These are phyloP conservation scores for Archegozetes longisetosus DNA, from an alignment of 1,140 invertebrate genomes.

Conservation along the genomic window DNA sequence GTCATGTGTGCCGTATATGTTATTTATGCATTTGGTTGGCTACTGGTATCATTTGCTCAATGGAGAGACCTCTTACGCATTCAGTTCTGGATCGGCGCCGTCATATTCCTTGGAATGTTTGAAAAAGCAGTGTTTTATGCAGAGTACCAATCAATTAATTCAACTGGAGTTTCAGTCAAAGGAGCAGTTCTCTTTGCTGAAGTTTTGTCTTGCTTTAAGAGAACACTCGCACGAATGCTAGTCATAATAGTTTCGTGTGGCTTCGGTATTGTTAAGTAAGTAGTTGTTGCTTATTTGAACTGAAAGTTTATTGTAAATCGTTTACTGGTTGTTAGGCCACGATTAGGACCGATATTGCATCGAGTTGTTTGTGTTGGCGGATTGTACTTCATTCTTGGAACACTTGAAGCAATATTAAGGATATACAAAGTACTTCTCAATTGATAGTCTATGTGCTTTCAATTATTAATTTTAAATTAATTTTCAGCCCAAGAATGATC, in stretches of 20 bases:
- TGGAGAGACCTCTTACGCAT: slow-evolving; percentile 81
- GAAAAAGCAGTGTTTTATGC: slow-evolving; percentile 72
- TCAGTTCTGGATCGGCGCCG: slow-evolving; percentile 86
- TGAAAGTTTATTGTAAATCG: not conserved
- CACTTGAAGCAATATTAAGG: slow-evolving; percentile 60
- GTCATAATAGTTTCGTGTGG: slow-evolving; percentile 84
- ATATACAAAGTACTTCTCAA: slow-evolving; percentile 37
- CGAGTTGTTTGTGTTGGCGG: slow-evolving; percentile 62
- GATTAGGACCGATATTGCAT: slow-evolving; percentile 66
- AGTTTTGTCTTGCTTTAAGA: slow-evolving; percentile 69
- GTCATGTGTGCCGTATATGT: slow-evolving; percentile 76
- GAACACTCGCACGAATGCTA: slow-evolving; percentile 73
- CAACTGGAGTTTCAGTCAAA: slow-evolving; percentile 42
- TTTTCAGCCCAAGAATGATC: slow-evolving; percentile 42
- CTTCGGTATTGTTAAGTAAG: slow-evolving; percentile 86
- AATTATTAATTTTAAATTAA: slow-evolving; percentile 11
- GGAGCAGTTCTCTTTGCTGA: slow-evolving; percentile 62
- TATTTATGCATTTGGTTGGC: slow-evolving; percentile 61
- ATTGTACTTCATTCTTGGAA: slow-evolving; percentile 64
- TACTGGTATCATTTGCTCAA: slow-evolving; percentile 60
- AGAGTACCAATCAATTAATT: slow-evolving; percentile 63
- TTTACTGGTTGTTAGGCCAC: slow-evolving; percentile 41
- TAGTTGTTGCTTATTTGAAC: slow-evolving; percentile 20
- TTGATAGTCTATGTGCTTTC: not conserved
- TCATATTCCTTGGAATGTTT: slow-evolving; percentile 67